Base-by-base conservation (phyloP, 1,140 invertebrate genomes). In the Phymastichus coffea region DNA sequence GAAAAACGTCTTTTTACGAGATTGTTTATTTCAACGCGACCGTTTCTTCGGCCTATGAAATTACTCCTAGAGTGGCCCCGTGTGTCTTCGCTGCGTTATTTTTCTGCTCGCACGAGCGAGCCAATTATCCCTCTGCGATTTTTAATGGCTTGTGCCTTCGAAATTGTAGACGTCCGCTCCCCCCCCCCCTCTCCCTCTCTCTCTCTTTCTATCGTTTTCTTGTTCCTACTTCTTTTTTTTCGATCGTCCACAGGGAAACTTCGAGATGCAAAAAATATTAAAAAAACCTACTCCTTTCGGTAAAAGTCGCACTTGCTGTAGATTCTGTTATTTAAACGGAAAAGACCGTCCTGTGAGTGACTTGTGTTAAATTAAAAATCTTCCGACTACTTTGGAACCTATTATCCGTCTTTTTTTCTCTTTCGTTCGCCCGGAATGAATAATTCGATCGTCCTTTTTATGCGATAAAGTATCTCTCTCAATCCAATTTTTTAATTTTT, bases 81-180 rank as follows among this genome's bases (percentile, higher is more conserved):
- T n/a, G n/a, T n/a, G n/a, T n/a, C n/a, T n/a, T 30, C 38, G 17
- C 25, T 23, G 48, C 35, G 25, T 57, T 44, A 57, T 52, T 63
- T 48, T 63, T 63, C 23, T 46, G 54, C 37, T 57, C 54, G 41
- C 55, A n/a, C 63, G 63, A 47, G 57, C 53, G 46, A n/a, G 68
- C 65, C 71, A 71, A 71, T 73, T 73, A 73, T 73, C 69, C 68
- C 67, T 69, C 59, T 63, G 66, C n/a, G 66, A 68, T n/a, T 70
- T 73, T 73, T 73, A 73, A 73, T 73, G 70, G 66, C 55, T 65
- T 57, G n/a, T n/a, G 60, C 53, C 55, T 65, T 70, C 69, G 68
- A 73, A 59, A 73, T 73, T 72, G 69, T 72, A 73, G 69, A 72
- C 63, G 40, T 73, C 63, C 60, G n/a, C n/a, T n/a, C n/a, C n/a